phyloP scores from a whole-genome alignment of 1,140 invertebrate species.

The Pissodes strobi region DNA sequence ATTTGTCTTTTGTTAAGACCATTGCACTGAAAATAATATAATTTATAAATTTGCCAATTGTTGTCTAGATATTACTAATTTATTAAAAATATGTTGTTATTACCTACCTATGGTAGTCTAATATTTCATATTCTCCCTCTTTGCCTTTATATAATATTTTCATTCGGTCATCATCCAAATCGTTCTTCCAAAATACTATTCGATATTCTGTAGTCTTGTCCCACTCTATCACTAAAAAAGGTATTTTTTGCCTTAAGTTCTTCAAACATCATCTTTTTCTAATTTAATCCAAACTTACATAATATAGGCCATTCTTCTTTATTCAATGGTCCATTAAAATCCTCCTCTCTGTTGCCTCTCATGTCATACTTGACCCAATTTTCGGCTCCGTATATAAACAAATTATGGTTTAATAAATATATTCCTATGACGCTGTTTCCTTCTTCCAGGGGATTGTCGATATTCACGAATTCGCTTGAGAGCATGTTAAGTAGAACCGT shows the following conservation, averaged over 20 bases:
- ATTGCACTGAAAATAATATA: constrained; percentile 63
- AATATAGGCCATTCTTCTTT: constrained; percentile 72
- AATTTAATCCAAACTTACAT: constrained; percentile 56
- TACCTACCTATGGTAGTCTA: constrained; percentile 78
- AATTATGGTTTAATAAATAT: constrained; percentile 75
- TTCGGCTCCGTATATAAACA: constrained; percentile 66
- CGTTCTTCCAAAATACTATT: constrained; percentile 78
- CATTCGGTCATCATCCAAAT: constrained; percentile 74
- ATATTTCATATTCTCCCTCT: constrained; percentile 63
- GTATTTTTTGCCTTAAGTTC: too few species aligned
- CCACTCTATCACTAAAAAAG: constrained; percentile 73
- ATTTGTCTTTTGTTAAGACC: constrained; percentile 63
- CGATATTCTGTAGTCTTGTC: constrained; percentile 71
- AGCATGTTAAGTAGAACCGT: constrained; percentile 85
- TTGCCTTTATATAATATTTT: constrained; percentile 66
- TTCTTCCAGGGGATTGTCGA: constrained; percentile 81
- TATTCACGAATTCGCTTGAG: constrained; percentile 85
- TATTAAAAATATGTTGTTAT: too few species aligned
- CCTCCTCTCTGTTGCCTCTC: constrained; percentile 71
- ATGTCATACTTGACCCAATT: constrained; percentile 77
- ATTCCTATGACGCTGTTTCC: constrained; percentile 65
- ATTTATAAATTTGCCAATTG: too few species aligned
- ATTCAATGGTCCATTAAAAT: constrained; percentile 63
- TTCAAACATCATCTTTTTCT: too few species aligned
- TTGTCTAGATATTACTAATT: too few species aligned